phyloP scores from a whole-genome alignment of 1,140 invertebrate genomes.

The Venustaconcha ellipsiformis region DNA sequence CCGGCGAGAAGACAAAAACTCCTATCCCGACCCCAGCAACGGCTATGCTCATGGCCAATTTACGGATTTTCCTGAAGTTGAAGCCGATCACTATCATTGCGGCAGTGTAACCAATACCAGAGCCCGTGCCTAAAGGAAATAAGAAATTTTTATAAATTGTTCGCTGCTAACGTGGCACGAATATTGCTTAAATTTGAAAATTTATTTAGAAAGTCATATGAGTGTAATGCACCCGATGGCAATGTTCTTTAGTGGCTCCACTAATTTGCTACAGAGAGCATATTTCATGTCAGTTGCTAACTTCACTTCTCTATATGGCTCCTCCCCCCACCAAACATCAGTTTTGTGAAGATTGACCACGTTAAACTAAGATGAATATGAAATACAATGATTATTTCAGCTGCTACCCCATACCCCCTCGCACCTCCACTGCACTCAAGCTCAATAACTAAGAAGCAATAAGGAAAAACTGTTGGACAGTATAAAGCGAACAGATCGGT shows the following conservation, averaged over 20 bases:
- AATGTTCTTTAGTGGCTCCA: background rate
- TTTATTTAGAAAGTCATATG: background rate
- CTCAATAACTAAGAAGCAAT: no score
- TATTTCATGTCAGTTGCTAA: no score
- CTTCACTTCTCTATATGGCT: no score
- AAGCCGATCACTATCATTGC: constrained; percentile 32
- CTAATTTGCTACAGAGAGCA: no score
- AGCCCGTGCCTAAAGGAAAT: constrained; percentile 21
- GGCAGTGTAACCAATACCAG: constrained; percentile 32
- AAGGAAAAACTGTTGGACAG: no score
- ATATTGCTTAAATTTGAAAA: background rate
- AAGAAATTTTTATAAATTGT: background rate
- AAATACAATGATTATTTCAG: no score
- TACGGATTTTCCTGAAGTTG: constrained; percentile 26
- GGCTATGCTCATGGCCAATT: constrained; percentile 23
- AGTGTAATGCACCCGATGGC: background rate
- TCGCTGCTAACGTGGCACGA: background rate
- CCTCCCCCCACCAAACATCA: no score
- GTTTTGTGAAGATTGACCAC: no score
- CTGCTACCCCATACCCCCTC: no score
- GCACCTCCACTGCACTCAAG: no score
- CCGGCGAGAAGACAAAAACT: constrained; percentile 18
- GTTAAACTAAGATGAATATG: no score
- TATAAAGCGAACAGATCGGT: no score
- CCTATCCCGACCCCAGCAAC: constrained; percentile 29